Evolutionary conservation across 2,797 vertebrate genomes (phyloP).

Genomic region (Mus caroli): DNA sequence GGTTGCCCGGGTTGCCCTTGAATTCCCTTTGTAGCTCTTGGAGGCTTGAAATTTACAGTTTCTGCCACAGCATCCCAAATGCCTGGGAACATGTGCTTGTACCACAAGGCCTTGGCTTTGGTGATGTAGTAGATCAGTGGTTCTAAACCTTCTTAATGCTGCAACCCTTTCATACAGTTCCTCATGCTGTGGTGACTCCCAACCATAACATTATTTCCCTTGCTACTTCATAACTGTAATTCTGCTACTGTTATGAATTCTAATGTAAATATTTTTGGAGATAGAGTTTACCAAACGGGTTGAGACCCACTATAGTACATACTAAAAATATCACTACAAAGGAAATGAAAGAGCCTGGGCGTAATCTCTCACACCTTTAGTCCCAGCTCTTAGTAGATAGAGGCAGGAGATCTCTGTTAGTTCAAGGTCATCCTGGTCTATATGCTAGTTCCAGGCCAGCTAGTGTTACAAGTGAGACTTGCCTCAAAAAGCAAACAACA

Average conservation of each 20-base stretch:
- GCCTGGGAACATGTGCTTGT: not conserved
- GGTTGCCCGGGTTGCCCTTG: not conserved
- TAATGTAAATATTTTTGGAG: not conserved
- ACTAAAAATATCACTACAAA: not conserved
- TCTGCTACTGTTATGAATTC: not conserved
- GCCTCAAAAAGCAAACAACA: not conserved
- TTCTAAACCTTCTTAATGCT: not conserved
- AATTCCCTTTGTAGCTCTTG: not conserved
- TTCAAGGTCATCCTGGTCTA: not conserved
- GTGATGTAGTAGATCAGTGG: not conserved
- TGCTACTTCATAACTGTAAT: not conserved
- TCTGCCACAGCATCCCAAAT: not conserved
- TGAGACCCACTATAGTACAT: not conserved
- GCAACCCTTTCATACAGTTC: not conserved
- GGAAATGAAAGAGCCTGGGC: not conserved
- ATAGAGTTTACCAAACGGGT: not conserved
- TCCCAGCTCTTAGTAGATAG: not conserved
- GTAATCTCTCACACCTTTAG: not conserved
- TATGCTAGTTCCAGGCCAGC: not conserved
- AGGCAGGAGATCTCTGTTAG: not conserved
- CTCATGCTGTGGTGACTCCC: not conserved
- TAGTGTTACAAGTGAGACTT: not conserved
- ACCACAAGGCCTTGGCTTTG: not conserved
- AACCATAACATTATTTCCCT: not conserved
- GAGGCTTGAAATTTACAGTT: not conserved